Conservation (phyloP, 2,888 invertebrate genomes). For the Dorcus parallelipipedus region DNA sequence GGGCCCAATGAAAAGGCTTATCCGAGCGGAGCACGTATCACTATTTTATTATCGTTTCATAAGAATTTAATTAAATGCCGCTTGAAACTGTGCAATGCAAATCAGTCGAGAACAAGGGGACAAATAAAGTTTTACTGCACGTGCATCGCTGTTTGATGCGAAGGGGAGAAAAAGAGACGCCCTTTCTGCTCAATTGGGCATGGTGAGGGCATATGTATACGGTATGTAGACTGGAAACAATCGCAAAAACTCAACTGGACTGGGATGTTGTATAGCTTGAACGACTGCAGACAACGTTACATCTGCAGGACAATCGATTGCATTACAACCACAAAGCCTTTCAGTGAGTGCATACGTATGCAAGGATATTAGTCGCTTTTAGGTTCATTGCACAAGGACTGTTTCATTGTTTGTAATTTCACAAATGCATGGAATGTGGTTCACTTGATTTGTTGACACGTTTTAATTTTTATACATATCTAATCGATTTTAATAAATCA, state of each 20-base stretch:
- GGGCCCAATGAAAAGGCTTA: slow-evolving; percentile 1
- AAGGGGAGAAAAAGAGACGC: slow-evolving; percentile 21
- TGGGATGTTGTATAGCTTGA: slow-evolving; percentile 12
- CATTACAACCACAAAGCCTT: slow-evolving; percentile 4
- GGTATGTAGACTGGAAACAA: slow-evolving; percentile 20
- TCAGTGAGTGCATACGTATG: too few relatives aligned
- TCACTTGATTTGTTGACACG: too few relatives aligned
- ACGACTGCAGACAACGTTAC: slow-evolving; percentile 16
- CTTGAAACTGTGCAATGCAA: slow-evolving; percentile 24
- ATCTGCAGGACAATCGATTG: slow-evolving; percentile 26
- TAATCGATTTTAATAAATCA: too few relatives aligned
- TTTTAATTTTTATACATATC: too few relatives aligned
- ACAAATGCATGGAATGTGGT: too few relatives aligned
- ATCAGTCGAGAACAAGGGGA: slow-evolving; percentile 25
- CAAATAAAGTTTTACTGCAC: slow-evolving; percentile 23
- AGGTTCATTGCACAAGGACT: too few relatives aligned
- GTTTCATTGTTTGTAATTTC: too few relatives aligned
- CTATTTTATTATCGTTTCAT: slow-evolving; percentile 30
- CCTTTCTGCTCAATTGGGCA: slow-evolving; percentile 24
- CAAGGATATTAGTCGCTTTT: too few relatives aligned
- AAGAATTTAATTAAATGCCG: slow-evolving; percentile 32
- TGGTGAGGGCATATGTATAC: slow-evolving; percentile 1
- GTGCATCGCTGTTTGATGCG: slow-evolving; percentile 19
- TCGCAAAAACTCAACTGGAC: slow-evolving; percentile 17
- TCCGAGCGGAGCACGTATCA: slow-evolving; percentile 20